Evolutionary conservation across 2,797 vertebrate genomes (phyloP).

Genomic region (Hoplostethus mediterraneus): DNA sequence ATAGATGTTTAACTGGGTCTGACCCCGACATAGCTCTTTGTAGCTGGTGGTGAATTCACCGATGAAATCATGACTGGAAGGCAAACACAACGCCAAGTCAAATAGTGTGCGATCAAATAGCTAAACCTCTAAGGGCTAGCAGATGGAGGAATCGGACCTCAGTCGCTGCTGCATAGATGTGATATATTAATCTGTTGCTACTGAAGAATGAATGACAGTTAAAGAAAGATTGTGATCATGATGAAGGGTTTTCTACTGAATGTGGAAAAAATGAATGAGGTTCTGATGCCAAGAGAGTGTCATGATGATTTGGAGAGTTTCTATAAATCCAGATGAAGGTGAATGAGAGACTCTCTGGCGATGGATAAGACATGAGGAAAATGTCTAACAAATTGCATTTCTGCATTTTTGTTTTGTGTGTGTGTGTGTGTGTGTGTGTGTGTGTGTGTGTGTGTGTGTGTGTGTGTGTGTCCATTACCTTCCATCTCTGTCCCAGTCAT

Average conservation of each 20-base stretch:
- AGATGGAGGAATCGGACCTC: constrained; percentile 8
- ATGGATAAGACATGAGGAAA: neutral
- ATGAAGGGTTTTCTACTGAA: neutral
- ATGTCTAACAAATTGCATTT: neutral
- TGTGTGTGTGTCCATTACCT: constrained; percentile 61
- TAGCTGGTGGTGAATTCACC: constrained; percentile 96
- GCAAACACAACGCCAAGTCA: constrained; percentile 40
- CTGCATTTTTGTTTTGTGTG: neutral
- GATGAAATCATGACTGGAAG: constrained; percentile 93
- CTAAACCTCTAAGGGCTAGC: neutral
- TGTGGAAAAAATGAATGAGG: neutral
- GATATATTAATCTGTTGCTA: neutral
- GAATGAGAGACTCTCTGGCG: neutral
- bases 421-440: neutral
- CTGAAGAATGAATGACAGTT: neutral
- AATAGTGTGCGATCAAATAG: neutral
- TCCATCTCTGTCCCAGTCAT: constrained; percentile 83
- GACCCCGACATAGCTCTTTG: constrained; percentile 91
- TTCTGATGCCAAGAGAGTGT: neutral
- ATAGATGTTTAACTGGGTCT: constrained; percentile 90
- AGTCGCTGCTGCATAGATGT: neutral
- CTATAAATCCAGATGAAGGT: constrained; percentile 12
- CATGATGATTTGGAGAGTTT: neutral
- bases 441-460: constrained; percentile 13
- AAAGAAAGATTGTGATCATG: neutral